Base-by-base conservation (phyloP, 2,888 invertebrate species). In the Ophioninae sp. region DNA sequence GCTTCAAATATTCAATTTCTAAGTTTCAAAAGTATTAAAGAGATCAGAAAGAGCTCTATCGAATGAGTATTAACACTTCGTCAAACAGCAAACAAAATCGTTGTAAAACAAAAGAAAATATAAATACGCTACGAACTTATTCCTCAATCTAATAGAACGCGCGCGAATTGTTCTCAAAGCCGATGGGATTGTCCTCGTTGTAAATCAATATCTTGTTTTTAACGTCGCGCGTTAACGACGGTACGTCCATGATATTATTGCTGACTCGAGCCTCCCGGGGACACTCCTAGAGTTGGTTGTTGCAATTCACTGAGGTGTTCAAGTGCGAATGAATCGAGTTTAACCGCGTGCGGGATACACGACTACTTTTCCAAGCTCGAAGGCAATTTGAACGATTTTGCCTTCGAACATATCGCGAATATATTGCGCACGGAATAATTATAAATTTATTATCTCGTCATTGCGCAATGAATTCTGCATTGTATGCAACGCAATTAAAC, bases 131-230 rank as follows among this genome's bases (percentile, higher is more conserved):
- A n/a, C n/a, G n/a, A n/a, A n/a, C n/a, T n/a, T n/a, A n/a, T n/a
- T n/a, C n/a, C n/a, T n/a, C n/a, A n/a, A n/a, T n/a, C n/a, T n/a
- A n/a, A n/a, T n/a, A 65, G 65, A 20, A 23, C 57, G 39, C 13
- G 13, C 44, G 64, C n/a, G 39, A 37, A 64, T 80, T 65, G 68
- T 85, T 80, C 80, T 80, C 83, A 67, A 80, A 75, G 67, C 10
- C n/a, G 74, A n/a, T 64, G 23, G 20, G 13, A 23, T 69, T 82
- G 72, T 83, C 72, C 79, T 81, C 72, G 77, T 75, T 88, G 86
- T 79, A 87, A 88, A 88, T 85, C 85, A 84, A 84, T 84, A 87
- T 88, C 88, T 89, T 87, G 88, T 89, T 89, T 89, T 89, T 85
- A 89, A 89, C 85, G 86, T 87, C 87, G 79, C 82, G 20, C 21